Evolutionary conservation across 1,140 invertebrate genomes (phyloP), one percentile per base, ranked within the genome.

Genomic region (Drosophila parvula): DNA sequence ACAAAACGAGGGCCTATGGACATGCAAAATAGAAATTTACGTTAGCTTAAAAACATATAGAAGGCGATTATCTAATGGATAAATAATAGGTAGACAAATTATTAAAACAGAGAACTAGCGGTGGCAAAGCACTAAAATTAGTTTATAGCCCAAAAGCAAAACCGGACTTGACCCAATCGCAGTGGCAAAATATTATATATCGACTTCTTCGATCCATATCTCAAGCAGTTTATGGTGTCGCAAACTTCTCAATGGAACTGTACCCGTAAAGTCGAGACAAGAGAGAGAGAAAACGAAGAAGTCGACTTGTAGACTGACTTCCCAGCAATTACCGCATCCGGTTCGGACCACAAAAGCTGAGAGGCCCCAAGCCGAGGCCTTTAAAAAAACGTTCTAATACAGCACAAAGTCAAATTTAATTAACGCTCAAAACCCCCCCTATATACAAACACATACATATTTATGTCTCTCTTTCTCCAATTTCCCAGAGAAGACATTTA

Each of bases 311-410:
- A 3, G 14, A 40, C 34, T 41, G 61, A 44, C 64, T 68, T 68
- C 60, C 62, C 71, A 71, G 56, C 83, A 86, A 82, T 86, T 86
- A 77, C 75, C 58, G 85, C 83, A 88, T 88, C 83, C 83, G 83
- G 79, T 81, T 85, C 40, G 70, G 80, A 86, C 84, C 81, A 71
- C 73, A 69, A 84, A 77, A 68, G 59, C 50, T 40, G 28, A 34
- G 22, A 30, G 44, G n/a, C 18, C 8, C 22, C 44, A 40, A 4
- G 10, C 38, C 32, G 45, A 44, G 32, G 40, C 71, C 74, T 51
- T 50, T 18, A 57, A 50, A 32, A 32, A 44, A 62, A 38, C 34
- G 38, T 68, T 69, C 63, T 69, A 68, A 69, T 55, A 38, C 47
- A 30, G 47, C 38, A 68, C 38, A 69, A 69, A 55, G 65, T 70